These are phyloP conservation scores for Drosophila imparisetae DNA, from an alignment of 2,888 invertebrate genomes.

Conservation along the genomic window DNA sequence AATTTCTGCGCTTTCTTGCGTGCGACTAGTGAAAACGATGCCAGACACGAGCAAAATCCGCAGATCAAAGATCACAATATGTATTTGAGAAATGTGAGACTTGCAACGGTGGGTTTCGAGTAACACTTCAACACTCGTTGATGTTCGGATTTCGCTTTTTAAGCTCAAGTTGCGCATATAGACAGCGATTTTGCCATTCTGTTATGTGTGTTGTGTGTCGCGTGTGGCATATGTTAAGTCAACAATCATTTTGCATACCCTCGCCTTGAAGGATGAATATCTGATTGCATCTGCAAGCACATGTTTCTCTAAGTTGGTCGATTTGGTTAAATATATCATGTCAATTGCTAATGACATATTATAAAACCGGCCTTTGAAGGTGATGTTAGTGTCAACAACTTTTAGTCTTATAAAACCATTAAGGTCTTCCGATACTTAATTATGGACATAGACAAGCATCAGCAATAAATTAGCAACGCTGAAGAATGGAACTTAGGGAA, in stretches of 20 bases:
- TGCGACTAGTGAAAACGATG: constrained; percentile 43
- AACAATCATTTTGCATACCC: constrained; percentile 5
- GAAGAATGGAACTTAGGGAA: no score
- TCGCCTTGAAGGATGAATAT: background rate
- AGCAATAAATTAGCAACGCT: no score
- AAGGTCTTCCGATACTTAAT: background rate
- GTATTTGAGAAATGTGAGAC: constrained; percentile 24
- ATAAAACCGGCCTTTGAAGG: background rate
- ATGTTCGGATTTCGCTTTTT: constrained; percentile 17
- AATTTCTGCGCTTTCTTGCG: constrained; percentile 65
- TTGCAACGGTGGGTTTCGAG: background rate
- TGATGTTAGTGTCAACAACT: background rate
- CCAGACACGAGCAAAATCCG: constrained; percentile 21
- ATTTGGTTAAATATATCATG: background rate
- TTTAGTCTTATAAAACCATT: background rate
- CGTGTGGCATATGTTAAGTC: background rate
- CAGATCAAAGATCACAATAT: constrained; percentile 24
- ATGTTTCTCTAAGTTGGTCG: background rate
- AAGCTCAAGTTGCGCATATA: background rate
- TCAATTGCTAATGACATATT: background rate
- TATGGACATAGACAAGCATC: background rate
- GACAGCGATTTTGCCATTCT: background rate
- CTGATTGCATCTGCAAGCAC: background rate
- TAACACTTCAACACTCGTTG: constrained; percentile 20
- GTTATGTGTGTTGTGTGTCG: background rate